Conservation (phyloP, 2,113 vertebrate genomes). For the Upupa epops region DNA sequence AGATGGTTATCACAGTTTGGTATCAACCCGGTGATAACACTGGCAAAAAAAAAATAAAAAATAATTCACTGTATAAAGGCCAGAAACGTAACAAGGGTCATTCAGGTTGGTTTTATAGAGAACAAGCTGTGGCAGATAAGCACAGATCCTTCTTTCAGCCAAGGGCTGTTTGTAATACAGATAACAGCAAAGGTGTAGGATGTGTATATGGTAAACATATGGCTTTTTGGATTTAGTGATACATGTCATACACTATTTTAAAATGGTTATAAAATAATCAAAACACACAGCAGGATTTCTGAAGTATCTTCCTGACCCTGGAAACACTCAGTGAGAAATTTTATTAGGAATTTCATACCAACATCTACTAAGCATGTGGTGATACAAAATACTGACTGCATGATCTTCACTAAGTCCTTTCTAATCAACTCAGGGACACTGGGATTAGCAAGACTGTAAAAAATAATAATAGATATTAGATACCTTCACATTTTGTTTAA, state of each 20-base stretch:
- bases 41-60: conserved; percentile 15
- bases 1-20: background rate
- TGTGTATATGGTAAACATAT: background rate
- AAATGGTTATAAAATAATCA: background rate
- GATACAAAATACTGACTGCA: background rate
- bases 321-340: background rate
- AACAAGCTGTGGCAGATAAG: conserved; percentile 18
- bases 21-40: conserved; percentile 8
- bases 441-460: background rate
- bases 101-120: background rate
- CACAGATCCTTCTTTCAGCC: background rate
- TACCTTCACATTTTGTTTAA: background rate
- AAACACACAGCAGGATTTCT: background rate
- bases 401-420: background rate
- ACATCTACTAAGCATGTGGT: background rate
- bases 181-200: background rate
- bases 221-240: background rate
- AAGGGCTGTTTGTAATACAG: background rate
- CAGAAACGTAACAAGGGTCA: background rate
- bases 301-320: background rate
- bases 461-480: background rate
- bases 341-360: background rate
- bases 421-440: background rate
- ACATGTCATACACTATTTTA: background rate
- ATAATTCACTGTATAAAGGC: background rate